Evolutionary conservation across 2,113 vertebrate genomes (phyloP).

Genomic region (Piprites chloris): DNA sequence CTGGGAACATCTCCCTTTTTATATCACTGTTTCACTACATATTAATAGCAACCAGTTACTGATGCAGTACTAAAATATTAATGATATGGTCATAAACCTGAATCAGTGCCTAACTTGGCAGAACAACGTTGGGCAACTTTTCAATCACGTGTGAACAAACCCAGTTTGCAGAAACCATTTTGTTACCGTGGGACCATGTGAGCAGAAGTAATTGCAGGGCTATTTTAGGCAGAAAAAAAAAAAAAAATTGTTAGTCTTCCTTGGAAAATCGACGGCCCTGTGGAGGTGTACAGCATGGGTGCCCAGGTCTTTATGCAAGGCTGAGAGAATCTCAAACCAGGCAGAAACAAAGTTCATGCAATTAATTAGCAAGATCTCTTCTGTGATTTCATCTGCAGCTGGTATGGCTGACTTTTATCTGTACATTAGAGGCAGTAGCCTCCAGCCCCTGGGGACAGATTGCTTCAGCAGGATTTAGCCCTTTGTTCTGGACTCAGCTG

Average conservation of each 20-base stretch:
- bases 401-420: slow-evolving; percentile 34
- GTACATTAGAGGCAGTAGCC: slow-evolving; percentile 3
- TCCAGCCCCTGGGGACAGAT: not conserved
- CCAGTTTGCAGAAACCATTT: slow-evolving; percentile 44
- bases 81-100: slow-evolving; percentile 58
- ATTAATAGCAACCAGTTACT: slow-evolving; percentile 67
- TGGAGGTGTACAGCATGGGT: slow-evolving; percentile 11
- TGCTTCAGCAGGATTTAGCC: slow-evolving; percentile 12
- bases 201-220: slow-evolving; percentile 37
- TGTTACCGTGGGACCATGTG: not conserved
- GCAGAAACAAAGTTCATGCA: slow-evolving; percentile 53
- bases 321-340: slow-evolving; percentile 48
- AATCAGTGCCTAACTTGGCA: slow-evolving; percentile 57
- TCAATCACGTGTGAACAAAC: slow-evolving; percentile 36
- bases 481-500: slow-evolving; percentile 22
- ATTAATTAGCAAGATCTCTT: slow-evolving; percentile 55
- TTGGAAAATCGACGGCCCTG: not conserved
- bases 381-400: slow-evolving; percentile 51
- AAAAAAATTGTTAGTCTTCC: not conserved
- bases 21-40: slow-evolving; percentile 45
- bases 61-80: slow-evolving; percentile 61
- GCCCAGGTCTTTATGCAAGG: slow-evolving; percentile 17
- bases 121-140: slow-evolving; percentile 32
- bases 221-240: slow-evolving; percentile 12
- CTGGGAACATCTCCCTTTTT: slow-evolving; percentile 59